phyloP scores from a whole-genome alignment of 2,113 vertebrate genomes.

The Pachyramphus minor region DNA sequence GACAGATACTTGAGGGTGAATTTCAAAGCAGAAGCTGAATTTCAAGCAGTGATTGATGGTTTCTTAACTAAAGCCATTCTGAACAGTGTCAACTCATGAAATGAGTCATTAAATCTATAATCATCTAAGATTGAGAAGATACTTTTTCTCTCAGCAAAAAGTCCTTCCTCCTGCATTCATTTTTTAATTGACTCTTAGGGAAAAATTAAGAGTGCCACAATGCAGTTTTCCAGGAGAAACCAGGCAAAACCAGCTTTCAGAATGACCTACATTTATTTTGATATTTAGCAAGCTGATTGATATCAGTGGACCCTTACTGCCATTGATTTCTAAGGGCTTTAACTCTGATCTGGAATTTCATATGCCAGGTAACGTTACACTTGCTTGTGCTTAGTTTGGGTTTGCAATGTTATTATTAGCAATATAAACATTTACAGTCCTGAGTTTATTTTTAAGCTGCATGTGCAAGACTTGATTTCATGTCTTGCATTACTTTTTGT shows the following conservation, averaged over 20 bases:
- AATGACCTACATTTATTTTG: background rate
- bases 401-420: constrained; percentile 1
- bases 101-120: constrained; percentile 58
- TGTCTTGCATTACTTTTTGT: background rate
- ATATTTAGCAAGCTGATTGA: background rate
- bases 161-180: background rate
- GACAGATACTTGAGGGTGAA: constrained; percentile 31
- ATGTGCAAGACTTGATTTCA: background rate
- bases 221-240: background rate
- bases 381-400: background rate
- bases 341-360: background rate
- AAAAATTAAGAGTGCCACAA: background rate
- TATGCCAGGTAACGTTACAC: background rate
- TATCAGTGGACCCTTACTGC: background rate
- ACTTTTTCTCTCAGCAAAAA: constrained; percentile 5
- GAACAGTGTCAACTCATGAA: constrained; percentile 52
- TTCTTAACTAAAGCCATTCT: constrained; percentile 8
- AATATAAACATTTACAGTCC: background rate
- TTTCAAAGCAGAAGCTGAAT: constrained; percentile 56
- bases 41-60: constrained; percentile 53
- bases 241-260: background rate
- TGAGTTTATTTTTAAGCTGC: background rate
- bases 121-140: constrained; percentile 17
- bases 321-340: background rate
- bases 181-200: background rate